Conservation (phyloP, 1,140 invertebrate species). For the Aphis craccivora region DNA sequence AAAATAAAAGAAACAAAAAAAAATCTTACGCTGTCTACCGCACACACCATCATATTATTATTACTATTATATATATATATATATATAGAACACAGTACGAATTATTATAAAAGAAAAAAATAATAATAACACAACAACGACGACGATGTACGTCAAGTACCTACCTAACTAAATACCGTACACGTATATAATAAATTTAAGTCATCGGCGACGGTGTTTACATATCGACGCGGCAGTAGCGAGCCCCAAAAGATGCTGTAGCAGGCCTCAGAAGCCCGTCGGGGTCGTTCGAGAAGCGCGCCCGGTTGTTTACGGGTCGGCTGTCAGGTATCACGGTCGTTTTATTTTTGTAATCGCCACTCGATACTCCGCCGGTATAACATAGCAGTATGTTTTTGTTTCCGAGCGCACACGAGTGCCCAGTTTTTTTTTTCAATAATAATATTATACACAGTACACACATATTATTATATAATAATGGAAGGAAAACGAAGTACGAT, state of each 20-base stretch:
- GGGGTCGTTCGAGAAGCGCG: neutral
- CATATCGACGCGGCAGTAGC: neutral
- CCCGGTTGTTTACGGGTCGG: constrained; percentile 26
- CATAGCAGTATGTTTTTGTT: constrained; percentile 14
- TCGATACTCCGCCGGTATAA: neutral
- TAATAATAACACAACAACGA: neutral
- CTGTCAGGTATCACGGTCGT: constrained; percentile 38
- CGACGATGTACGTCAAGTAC: neutral
- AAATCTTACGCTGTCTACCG: neutral
- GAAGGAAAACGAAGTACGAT: neutral
- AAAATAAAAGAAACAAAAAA: neutral
- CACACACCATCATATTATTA: too few relatives aligned
- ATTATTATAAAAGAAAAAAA: neutral
- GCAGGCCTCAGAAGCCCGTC: neutral
- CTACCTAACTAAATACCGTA: neutral
- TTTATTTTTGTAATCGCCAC: constrained; percentile 43
- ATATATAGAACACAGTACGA: neutral
- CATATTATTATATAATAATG: neutral
- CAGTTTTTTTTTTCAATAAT: neutral
- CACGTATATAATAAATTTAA: neutral
- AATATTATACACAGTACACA: neutral
- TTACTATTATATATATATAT: too few relatives aligned
- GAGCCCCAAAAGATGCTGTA: neutral
- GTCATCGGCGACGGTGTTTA: constrained; percentile 23
- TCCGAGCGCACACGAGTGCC: constrained; percentile 21